Conservation (phyloP, 2,888 invertebrate species). For the Harpalus rubripes region DNA sequence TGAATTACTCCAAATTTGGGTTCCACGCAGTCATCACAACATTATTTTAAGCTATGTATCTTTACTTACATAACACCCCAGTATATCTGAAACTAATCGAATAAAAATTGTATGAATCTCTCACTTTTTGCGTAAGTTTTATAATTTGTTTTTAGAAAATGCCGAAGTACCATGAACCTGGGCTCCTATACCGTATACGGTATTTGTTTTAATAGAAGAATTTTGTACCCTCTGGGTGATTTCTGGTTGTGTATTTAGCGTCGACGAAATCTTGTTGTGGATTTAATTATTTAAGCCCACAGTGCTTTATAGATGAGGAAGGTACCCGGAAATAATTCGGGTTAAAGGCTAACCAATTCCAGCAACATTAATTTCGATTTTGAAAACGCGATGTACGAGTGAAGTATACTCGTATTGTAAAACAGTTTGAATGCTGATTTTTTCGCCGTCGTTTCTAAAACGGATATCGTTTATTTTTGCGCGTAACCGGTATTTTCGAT, state of each 20-base stretch:
- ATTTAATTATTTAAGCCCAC: constrained; percentile 6
- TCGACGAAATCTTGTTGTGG: background rate
- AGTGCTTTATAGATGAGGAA: background rate
- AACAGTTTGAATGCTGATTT: background rate
- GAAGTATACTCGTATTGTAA: background rate
- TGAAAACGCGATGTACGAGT: background rate
- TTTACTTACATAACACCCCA: no score
- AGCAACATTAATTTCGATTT: constrained; percentile 1
- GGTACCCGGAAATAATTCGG: background rate
- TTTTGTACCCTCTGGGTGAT: background rate
- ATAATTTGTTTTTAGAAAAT: no score
- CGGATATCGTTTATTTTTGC: constrained; percentile 5
- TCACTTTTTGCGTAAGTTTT: no score
- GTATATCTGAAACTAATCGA: no score
- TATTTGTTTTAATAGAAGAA: background rate
- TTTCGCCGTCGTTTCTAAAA: background rate
- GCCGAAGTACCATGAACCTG: no score
- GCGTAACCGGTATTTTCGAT: background rate
- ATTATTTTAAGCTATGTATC: no score
- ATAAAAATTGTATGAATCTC: no score
- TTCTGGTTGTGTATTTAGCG: background rate
- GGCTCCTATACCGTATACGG: background rate
- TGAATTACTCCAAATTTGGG: no score
- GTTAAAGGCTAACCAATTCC: background rate
- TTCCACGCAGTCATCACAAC: no score